A percentile compares a stretch with the other conserved stretches of the same genome.
These are phyloP conservation scores for Apocheima hispidaria DNA, from an alignment of 2,888 invertebrate species.

Conservation along the genomic window DNA sequence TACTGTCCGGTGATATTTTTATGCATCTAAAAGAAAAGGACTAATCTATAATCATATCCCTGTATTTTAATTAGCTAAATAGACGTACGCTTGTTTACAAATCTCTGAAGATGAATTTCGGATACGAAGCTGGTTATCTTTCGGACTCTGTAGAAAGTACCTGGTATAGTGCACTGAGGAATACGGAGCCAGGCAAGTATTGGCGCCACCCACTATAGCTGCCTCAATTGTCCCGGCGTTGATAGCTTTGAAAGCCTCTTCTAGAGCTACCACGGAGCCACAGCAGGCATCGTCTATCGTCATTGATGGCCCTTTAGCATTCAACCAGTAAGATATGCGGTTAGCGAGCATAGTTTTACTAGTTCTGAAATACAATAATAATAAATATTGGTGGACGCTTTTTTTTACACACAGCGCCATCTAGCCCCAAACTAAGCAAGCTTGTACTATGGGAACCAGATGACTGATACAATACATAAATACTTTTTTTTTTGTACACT, in stretches of 20 bases:
- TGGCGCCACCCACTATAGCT: slow-evolving; percentile 88
- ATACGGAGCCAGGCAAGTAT: slow-evolving; percentile 86
- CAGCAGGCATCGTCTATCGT: slow-evolving; percentile 67
- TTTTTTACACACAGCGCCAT: no score
- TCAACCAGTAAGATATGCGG: slow-evolving; percentile 75
- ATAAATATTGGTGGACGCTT: no score
- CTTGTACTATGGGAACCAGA: no score
- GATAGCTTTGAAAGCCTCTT: slow-evolving; percentile 65
- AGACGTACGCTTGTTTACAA: no score
- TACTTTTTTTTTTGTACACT: no score
- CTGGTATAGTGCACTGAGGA: slow-evolving; percentile 65
- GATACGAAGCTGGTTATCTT: no score
- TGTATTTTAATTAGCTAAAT: no score
- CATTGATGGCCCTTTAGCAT: slow-evolving; percentile 71
- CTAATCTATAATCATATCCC: not conserved
- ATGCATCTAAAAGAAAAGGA: slow-evolving; percentile 46
- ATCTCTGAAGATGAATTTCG: no score
- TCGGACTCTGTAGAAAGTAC: no score
- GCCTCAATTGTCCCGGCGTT: slow-evolving; percentile 67
- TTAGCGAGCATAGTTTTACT: slow-evolving; percentile 65
- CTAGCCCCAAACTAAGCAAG: no score
- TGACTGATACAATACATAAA: no score
- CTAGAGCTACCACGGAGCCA: slow-evolving; percentile 64
- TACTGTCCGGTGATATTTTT: slow-evolving; percentile 90
- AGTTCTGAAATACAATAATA: not conserved